Percentiles rank a stretch among this genome's conserved stretches.
These are phyloP conservation scores for Deroplatys truncata DNA, from an alignment of 2,888 invertebrate species.

Conservation along the genomic window DNA sequence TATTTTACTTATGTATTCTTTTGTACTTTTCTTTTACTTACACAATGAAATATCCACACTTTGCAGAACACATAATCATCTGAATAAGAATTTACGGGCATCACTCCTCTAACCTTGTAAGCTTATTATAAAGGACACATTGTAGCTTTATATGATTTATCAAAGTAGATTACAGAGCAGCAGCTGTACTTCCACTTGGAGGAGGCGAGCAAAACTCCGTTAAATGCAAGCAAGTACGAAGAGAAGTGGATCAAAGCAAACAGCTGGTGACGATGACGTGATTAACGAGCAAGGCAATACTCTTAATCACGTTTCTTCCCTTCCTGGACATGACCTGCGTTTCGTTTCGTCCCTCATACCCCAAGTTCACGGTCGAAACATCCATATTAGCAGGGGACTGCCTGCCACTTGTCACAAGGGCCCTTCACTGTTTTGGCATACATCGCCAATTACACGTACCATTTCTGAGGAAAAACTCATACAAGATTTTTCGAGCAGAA, in stretches of 20 bases:
- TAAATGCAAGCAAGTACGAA: neutral
- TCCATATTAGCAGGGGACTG: neutral
- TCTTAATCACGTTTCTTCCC: neutral
- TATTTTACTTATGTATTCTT: too few relatives aligned
- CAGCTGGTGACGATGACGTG: conserved; percentile 12
- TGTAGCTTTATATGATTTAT: too few relatives aligned
- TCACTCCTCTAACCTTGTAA: too few relatives aligned
- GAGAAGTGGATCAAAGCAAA: neutral
- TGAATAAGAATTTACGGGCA: too few relatives aligned
- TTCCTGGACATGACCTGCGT: neutral
- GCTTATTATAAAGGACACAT: too few relatives aligned
- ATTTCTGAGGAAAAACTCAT: neutral
- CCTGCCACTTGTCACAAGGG: neutral
- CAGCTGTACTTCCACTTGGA: neutral
- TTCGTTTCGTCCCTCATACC: neutral
- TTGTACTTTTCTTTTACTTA: too few relatives aligned
- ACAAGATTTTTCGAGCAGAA: neutral
- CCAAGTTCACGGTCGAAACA: neutral
- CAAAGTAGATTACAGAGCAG: too few relatives aligned
- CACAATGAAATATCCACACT: too few relatives aligned
- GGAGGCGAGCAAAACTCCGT: neutral
- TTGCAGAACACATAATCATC: too few relatives aligned
- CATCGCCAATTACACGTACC: neutral
- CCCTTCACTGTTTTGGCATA: neutral
- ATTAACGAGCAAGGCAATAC: conserved; percentile 4